These are phyloP conservation scores for Amphipyra tragopoginis DNA, from an alignment of 2,888 invertebrate genomes.

Conservation along the genomic window DNA sequence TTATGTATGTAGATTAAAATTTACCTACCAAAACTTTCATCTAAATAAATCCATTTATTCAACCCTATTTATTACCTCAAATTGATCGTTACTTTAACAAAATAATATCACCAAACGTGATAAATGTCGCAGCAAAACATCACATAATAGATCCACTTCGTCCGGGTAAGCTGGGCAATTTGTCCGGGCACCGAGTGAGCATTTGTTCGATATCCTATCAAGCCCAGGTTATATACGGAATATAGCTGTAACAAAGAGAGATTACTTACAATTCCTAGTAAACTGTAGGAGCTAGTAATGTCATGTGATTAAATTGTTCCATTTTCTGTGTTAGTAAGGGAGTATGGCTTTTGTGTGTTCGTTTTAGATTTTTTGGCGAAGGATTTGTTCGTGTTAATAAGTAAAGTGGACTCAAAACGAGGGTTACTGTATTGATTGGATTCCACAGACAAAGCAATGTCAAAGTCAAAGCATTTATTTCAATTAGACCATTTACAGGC, in stretches of 20 bases:
- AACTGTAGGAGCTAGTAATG: conserved; percentile 37
- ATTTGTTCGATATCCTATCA: conserved; percentile 64
- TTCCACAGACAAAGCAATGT: too few species aligned
- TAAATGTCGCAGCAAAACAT: conserved; percentile 54
- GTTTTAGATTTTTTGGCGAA: conserved; percentile 8
- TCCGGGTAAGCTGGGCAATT: conserved; percentile 59
- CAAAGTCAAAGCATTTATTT: too few species aligned
- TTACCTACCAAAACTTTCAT: not conserved
- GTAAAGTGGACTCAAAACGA: too few species aligned
- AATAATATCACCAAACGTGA: conserved; percentile 42
- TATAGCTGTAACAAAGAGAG: conserved; percentile 59
- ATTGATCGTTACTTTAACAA: conserved; percentile 29
- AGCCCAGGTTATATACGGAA: conserved; percentile 54
- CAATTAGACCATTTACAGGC: too few species aligned
- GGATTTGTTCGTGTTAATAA: not conserved
- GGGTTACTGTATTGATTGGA: too few species aligned
- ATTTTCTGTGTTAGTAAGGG: conserved; percentile 14
- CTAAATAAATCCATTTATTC: not conserved
- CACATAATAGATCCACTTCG: conserved; percentile 62
- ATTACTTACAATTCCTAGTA: conserved; percentile 61
- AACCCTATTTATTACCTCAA: not conserved
- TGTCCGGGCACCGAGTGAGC: conserved; percentile 59
- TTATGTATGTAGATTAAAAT: too few species aligned
- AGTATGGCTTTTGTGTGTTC: conserved; percentile 6
- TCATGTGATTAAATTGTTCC: conserved; percentile 49